A percentile compares a stretch with the other conserved stretches of the same genome.
Conservation (phyloP, 2,113 vertebrate species). For the Geococcyx californianus region DNA sequence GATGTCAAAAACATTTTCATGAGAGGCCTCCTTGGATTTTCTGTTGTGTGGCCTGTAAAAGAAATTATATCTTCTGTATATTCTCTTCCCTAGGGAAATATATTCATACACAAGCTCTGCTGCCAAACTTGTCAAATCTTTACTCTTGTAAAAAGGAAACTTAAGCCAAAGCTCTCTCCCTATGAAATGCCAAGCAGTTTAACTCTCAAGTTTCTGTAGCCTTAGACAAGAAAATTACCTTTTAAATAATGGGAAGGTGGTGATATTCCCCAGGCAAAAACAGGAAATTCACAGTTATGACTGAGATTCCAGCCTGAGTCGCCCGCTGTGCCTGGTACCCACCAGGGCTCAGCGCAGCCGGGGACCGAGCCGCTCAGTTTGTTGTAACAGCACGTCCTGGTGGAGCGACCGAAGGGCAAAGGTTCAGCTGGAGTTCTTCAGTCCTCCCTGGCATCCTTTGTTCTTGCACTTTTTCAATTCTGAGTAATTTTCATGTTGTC, state of each 20-base stretch:
- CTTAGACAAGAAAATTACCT: constrained; percentile 45
- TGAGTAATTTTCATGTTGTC: neutral
- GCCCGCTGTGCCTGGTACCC: neutral
- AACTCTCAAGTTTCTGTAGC: constrained; percentile 44
- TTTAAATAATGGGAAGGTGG: constrained; percentile 18
- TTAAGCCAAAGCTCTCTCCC: constrained; percentile 59
- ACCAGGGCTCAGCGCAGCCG: neutral
- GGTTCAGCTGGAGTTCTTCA: constrained; percentile 9
- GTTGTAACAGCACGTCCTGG: neutral
- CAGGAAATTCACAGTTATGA: constrained; percentile 29
- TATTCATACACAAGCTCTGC: constrained; percentile 39
- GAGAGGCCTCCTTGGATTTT: constrained; percentile 50
- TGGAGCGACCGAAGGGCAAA: neutral
- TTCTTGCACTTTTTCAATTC: neutral
- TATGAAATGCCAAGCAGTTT: constrained; percentile 59
- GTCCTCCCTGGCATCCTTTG: neutral
- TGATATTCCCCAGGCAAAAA: neutral
- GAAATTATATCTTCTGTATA: constrained; percentile 65
- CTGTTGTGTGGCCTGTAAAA: constrained; percentile 70
- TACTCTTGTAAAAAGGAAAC: constrained; percentile 65
- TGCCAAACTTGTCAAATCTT: constrained; percentile 73
- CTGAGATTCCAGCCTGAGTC: neutral
- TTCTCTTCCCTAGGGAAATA: constrained; percentile 53
- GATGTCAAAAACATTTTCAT: constrained; percentile 38
- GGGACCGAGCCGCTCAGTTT: neutral